phyloP scores from a whole-genome alignment of 2,797 vertebrate species.

The Meriones psammophilus region DNA sequence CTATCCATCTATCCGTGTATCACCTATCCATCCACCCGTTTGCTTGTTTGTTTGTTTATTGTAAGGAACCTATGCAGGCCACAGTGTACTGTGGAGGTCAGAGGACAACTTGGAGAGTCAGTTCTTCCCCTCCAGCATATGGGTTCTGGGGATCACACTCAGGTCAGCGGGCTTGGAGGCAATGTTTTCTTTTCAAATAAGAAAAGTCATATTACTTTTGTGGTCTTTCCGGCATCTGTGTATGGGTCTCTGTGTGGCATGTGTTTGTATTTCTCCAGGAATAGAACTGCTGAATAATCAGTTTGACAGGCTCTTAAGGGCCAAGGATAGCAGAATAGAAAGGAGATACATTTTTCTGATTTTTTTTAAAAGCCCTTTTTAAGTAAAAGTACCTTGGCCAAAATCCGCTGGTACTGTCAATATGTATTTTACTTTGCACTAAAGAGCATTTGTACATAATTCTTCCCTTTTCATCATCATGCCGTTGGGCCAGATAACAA shows the following conservation, averaged over 20 bases:
- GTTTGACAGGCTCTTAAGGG: conserved; percentile 88
- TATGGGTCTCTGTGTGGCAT: not conserved
- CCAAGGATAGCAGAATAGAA: conserved; percentile 27
- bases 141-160: not conserved
- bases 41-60: not conserved
- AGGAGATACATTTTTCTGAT: conserved; percentile 52
- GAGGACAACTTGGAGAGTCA: not conserved
- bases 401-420: not conserved
- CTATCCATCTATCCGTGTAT: not conserved
- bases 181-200: not conserved
- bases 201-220: not conserved
- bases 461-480: not conserved
- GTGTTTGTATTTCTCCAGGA: not conserved
- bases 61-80: not conserved
- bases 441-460: not conserved
- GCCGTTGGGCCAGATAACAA: not conserved
- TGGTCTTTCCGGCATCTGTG: not conserved
- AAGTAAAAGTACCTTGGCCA: not conserved
- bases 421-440: conserved; percentile 22
- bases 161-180: not conserved
- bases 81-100: not conserved
- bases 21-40: not conserved
- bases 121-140: not conserved
- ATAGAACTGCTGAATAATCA: conserved; percentile 81
- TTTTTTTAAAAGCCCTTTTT: not conserved